These are phyloP conservation scores for Rhadina sibilatrix DNA, from an alignment of 2,113 vertebrate genomes.

Conservation along the genomic window DNA sequence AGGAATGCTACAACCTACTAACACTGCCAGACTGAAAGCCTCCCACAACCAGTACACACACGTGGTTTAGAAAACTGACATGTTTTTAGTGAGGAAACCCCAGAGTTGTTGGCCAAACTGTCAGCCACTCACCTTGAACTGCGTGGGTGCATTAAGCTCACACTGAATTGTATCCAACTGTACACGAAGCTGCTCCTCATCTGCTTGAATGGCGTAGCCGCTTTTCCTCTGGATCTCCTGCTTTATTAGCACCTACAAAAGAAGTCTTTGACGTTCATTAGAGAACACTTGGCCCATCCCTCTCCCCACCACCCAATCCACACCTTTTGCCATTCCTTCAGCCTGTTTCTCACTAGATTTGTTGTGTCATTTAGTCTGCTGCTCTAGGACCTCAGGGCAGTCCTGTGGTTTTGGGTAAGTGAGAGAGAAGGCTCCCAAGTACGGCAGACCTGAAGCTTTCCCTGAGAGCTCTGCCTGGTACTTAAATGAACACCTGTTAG, in stretches of 20 bases:
- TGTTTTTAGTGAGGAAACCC: neutral
- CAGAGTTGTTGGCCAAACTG: neutral
- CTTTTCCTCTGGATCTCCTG: constrained; percentile 98
- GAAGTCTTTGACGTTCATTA: neutral
- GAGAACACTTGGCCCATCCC: neutral
- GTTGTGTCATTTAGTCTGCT: neutral
- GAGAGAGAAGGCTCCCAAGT: neutral
- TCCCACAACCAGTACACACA: rapidly evolving
- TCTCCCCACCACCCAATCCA: neutral
- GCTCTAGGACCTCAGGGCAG: neutral
- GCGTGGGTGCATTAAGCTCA: constrained; percentile 94
- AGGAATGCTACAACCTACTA: neutral
- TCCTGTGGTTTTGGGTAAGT: neutral
- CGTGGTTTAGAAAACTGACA: rapidly evolving
- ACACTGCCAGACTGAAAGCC: neutral
- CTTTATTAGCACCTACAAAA: constrained; percentile 89
- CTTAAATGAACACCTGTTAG: neutral
- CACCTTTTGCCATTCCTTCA: neutral
- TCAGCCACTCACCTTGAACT: constrained; percentile 87
- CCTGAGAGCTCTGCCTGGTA: neutral
- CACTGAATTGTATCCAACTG: constrained; percentile 96
- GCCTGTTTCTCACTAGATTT: neutral
- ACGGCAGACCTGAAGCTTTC: neutral
- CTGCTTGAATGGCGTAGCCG: constrained; percentile 95
- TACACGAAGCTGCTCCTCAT: constrained; percentile 95